These are phyloP conservation scores for Ips typographus DNA, from an alignment of 1,140 invertebrate species.

Conservation along the genomic window DNA sequence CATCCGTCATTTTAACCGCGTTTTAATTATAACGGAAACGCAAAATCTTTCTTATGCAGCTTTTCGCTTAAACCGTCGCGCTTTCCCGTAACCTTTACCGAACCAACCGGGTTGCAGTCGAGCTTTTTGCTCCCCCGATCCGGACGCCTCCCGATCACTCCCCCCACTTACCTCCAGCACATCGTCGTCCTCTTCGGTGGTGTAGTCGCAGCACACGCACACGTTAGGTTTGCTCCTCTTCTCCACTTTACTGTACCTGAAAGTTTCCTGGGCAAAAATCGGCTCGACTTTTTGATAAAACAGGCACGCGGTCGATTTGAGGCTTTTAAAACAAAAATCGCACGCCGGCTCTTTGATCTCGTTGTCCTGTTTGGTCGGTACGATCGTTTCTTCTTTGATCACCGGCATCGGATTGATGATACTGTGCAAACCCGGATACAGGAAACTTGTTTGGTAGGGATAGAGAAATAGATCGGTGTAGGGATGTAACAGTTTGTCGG, in stretches of 20 bases:
- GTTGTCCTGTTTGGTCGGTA: constrained; percentile 16
- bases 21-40: too few relatives aligned
- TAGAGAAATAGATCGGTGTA: constrained; percentile 51
- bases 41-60: constrained; percentile 3
- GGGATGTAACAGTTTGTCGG: constrained; percentile 25
- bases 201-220: constrained; percentile 61
- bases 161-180: constrained; percentile 44
- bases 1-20: too few relatives aligned
- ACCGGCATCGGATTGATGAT: constrained; percentile 60
- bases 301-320: constrained; percentile 56
- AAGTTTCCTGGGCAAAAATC: constrained; percentile 51
- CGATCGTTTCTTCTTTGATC: constrained; percentile 43
- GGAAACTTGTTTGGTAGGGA: constrained; percentile 53
- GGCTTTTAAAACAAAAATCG: constrained; percentile 58
- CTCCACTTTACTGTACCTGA: constrained; percentile 54
- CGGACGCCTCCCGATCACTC: constrained; percentile 25
- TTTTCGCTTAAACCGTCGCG: constrained; percentile 31
- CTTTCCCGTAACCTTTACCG: constrained; percentile 59
- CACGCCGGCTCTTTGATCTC: constrained; percentile 49
- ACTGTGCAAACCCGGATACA: constrained; percentile 64
- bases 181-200: constrained; percentile 51
- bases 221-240: constrained; percentile 49
- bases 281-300: constrained; percentile 56
- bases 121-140: constrained; percentile 46
- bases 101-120: constrained; percentile 62